These are phyloP conservation scores for Heliothis virescens DNA, from an alignment of 1,140 invertebrate species.

Conservation along the genomic window DNA sequence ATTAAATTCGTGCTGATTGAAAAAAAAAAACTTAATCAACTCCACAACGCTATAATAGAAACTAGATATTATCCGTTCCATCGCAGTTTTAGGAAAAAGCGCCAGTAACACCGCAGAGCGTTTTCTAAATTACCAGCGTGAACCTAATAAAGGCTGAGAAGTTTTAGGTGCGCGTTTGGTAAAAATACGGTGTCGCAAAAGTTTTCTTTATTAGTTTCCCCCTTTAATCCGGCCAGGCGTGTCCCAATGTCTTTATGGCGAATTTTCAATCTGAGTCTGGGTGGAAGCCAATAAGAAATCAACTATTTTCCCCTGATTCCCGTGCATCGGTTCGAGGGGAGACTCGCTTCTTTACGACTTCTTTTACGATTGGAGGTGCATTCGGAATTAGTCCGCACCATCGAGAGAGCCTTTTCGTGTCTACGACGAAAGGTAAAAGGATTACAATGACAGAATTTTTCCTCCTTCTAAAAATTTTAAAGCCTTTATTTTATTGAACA, in stretches of 20 bases:
- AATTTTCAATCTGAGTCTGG: conserved; percentile 85
- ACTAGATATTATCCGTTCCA: conserved; percentile 66
- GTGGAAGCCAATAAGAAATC: conserved; percentile 85
- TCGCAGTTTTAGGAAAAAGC: conserved; percentile 61
- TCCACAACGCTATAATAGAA: conserved; percentile 60
- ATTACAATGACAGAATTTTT: conserved; percentile 79
- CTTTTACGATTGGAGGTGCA: conserved; percentile 86
- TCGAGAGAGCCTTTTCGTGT: conserved; percentile 83
- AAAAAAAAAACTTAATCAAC: conserved; percentile 67
- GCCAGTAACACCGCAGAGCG: conserved; percentile 61
- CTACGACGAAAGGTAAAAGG: conserved; percentile 83
- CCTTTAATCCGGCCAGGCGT: conserved; percentile 84
- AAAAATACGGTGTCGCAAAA: conserved; percentile 85
- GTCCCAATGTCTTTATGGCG: conserved; percentile 85
- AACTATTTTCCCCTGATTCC: conserved; percentile 84
- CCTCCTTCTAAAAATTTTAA: conserved; percentile 61
- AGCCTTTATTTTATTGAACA: conserved; percentile 43
- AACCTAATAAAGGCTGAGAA: conserved; percentile 80
- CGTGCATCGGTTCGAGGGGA: conserved; percentile 80
- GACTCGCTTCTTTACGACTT: conserved; percentile 83
- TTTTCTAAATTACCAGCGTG: conserved; percentile 75
- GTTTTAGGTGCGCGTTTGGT: conserved; percentile 81
- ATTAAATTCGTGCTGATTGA: conserved; percentile 60
- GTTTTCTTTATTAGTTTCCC: conserved; percentile 86
- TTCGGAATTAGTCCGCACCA: conserved; percentile 82